Percentiles rank a stretch among this genome's conserved stretches.
phyloP scores from a whole-genome alignment of 2,888 invertebrate species.

The Dolichomitus sp. region DNA sequence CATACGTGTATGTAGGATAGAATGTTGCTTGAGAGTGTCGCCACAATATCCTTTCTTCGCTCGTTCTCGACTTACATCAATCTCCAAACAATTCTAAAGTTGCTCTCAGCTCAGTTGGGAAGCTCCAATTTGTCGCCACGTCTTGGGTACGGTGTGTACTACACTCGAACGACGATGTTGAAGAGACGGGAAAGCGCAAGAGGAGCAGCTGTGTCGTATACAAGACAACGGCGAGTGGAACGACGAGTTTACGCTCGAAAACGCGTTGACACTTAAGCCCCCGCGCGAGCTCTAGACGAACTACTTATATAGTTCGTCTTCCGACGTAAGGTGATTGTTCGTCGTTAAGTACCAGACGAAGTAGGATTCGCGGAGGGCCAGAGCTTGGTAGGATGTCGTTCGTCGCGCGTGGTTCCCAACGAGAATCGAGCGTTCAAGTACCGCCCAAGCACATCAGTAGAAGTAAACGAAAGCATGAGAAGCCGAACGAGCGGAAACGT shows the following conservation, averaged over 20 bases:
- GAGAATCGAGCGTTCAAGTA: neutral
- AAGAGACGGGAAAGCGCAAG: neutral
- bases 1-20: neutral
- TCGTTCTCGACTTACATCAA: slow-evolving; percentile 48
- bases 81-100: slow-evolving; percentile 51
- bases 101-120: slow-evolving; percentile 35
- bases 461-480: neutral
- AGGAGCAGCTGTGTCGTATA: slow-evolving; percentile 13
- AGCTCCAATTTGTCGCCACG: slow-evolving; percentile 52
- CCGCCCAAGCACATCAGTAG: neutral
- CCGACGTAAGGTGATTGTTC: slow-evolving; percentile 71
- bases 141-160: slow-evolving; percentile 9
- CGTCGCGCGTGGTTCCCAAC: neutral
- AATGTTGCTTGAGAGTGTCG: neutral
- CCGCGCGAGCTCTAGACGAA: slow-evolving; percentile 7
- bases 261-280: slow-evolving; percentile 46
- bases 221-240: slow-evolving; percentile 3
- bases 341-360: slow-evolving; percentile 71
- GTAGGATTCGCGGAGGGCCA: slow-evolving; percentile 26
- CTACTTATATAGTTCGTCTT: slow-evolving; percentile 59
- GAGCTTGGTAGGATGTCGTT: neutral
- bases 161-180: slow-evolving; percentile 11
- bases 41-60: slow-evolving; percentile 35
- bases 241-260: slow-evolving; percentile 40
- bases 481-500: slow-evolving; percentile 5